phyloP scores from a whole-genome alignment of 2,797 vertebrate species.

The Antennarius maculatus region DNA sequence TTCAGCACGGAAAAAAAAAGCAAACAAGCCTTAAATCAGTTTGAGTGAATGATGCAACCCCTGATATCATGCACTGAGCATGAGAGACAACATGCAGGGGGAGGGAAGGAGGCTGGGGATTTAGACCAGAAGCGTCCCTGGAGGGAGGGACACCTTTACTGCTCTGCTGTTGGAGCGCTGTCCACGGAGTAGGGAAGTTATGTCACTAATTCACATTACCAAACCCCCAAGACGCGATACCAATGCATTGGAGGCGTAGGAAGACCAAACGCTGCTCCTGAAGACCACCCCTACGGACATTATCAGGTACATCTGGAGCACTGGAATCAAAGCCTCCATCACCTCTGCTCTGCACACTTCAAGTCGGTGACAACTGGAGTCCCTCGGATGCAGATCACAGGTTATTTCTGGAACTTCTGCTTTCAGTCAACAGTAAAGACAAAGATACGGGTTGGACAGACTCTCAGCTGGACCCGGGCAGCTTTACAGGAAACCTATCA shows the following conservation, averaged over 20 bases:
- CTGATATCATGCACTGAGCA: conserved; percentile 27
- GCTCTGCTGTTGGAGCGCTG: conserved; percentile 13
- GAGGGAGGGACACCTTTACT: not conserved
- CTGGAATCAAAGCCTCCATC: too few species aligned
- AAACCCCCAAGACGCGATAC: conserved; percentile 13
- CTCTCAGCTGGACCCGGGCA: too few species aligned
- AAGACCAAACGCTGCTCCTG: too few species aligned
- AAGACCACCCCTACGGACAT: too few species aligned
- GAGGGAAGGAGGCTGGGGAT: not conserved
- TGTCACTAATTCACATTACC: not conserved
- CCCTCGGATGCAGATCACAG: too few species aligned
- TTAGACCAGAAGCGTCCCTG: too few species aligned
- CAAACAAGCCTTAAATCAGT: conserved; percentile 30
- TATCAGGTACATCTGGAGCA: too few species aligned
- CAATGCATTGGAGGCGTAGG: conserved; percentile 6
- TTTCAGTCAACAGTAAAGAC: too few species aligned
- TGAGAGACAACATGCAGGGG: conserved; percentile 24
- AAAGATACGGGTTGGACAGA: too few species aligned
- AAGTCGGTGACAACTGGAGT: too few species aligned
- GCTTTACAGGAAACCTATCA: too few species aligned
- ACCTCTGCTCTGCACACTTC: too few species aligned
- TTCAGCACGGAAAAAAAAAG: conserved; percentile 13
- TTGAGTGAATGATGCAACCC: conserved; percentile 27
- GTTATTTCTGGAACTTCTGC: not conserved
- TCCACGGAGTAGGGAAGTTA: not conserved